Evolutionary conservation across 2,113 vertebrate genomes (phyloP).

Genomic region (Hypomesus transpacificus): DNA sequence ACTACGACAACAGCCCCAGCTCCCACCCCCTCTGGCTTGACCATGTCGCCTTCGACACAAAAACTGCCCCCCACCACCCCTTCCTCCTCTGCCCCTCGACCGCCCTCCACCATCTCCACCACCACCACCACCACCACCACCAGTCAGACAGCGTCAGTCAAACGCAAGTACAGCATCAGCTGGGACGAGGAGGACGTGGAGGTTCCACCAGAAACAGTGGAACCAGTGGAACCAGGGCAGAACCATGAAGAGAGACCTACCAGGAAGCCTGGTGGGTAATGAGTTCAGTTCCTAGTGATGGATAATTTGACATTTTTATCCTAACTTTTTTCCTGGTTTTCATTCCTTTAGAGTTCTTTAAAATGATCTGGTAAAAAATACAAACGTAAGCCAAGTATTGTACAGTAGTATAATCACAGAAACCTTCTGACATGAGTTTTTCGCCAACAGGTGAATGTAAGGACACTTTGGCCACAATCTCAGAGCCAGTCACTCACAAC

Average conservation of each 20-base stretch:
- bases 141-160: constrained; percentile 17
- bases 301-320: neutral
- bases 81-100: constrained; percentile 11
- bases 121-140: constrained; percentile 27
- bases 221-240: constrained; percentile 34
- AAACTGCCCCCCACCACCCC: constrained; percentile 8
- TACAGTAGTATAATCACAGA: neutral
- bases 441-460: constrained; percentile 84
- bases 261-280: constrained; percentile 53
- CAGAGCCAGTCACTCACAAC: constrained; percentile 90
- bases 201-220: neutral
- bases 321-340: constrained; percentile 1
- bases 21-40: constrained; percentile 7
- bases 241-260: constrained; percentile 37
- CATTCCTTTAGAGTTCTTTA: neutral
- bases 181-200: constrained; percentile 57
- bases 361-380: no score
- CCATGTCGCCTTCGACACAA: constrained; percentile 24
- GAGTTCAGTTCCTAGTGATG: neutral
- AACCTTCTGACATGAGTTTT: constrained; percentile 11
- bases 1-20: constrained; percentile 6
- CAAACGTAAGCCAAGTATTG: no score
- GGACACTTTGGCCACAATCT: constrained; percentile 92
- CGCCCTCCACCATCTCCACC: constrained; percentile 10
- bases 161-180: constrained; percentile 59